These are phyloP conservation scores for Nymphalis io DNA, from an alignment of 1,140 invertebrate species.

Conservation along the genomic window DNA sequence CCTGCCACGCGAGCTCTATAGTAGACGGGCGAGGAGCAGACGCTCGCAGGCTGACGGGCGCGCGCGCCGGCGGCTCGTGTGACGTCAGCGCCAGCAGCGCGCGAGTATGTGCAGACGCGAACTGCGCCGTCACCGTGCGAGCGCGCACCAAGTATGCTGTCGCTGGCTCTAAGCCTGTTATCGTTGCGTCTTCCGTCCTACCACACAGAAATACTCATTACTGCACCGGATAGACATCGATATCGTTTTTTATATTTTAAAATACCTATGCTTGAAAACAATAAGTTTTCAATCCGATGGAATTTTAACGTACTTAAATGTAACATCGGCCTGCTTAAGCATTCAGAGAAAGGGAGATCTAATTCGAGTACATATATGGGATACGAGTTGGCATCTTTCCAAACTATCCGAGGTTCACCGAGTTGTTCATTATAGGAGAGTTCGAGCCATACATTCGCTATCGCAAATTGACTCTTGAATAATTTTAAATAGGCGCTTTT, in stretches of 20 bases:
- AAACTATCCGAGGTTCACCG: background rate
- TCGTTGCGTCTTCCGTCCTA: constrained; percentile 77
- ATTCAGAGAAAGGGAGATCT: background rate
- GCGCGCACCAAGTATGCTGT: constrained; percentile 89
- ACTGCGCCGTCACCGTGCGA: constrained; percentile 69
- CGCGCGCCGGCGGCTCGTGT: constrained; percentile 67
- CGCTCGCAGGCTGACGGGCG: constrained; percentile 61
- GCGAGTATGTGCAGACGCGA: constrained; percentile 68
- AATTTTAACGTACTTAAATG: constrained; percentile 15
- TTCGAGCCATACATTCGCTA: background rate
- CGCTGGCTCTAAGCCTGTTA: constrained; percentile 86
- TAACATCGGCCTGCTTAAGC: background rate
- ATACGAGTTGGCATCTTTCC: constrained; percentile 7
- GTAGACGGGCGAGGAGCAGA: constrained; percentile 62
- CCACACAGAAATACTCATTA: background rate
- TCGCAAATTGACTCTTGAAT: background rate
- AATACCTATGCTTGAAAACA: too few relatives aligned
- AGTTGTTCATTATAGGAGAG: background rate
- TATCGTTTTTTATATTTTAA: too few relatives aligned
- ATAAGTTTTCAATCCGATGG: background rate
- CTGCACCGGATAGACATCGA: too few relatives aligned
- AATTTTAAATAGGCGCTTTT: background rate
- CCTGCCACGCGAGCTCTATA: constrained; percentile 72
- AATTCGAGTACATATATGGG: background rate
- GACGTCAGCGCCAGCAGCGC: constrained; percentile 67